Conservation (phyloP, 2,888 invertebrate genomes). For the Acronicta leporina region DNA sequence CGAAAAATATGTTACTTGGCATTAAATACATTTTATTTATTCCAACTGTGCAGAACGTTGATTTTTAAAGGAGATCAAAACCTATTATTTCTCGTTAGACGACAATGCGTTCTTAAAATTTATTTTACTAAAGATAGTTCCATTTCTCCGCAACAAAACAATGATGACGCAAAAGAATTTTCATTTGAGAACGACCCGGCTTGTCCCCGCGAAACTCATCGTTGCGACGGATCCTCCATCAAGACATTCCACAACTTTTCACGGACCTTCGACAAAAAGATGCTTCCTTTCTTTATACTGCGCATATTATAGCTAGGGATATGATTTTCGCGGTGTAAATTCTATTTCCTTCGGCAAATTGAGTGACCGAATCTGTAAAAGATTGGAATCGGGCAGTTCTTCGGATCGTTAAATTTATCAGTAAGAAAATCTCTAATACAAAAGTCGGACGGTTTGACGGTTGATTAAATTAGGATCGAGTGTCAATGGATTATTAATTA, state of each 20-base stretch:
- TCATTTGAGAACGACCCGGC: slow-evolving; percentile 77
- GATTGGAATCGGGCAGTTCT: slow-evolving; percentile 47
- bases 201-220: slow-evolving; percentile 69
- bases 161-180: slow-evolving; percentile 83
- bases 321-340: slow-evolving; percentile 56
- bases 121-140: slow-evolving; percentile 62
- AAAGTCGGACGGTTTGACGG: slow-evolving; percentile 13
- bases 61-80: slow-evolving; percentile 35
- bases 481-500: slow-evolving; percentile 26
- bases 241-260: slow-evolving; percentile 83
- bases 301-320: slow-evolving; percentile 54
- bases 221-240: slow-evolving; percentile 67
- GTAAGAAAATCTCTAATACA: slow-evolving; percentile 36
- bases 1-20: too few species aligned
- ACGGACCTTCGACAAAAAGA: slow-evolving; percentile 74
- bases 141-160: slow-evolving; percentile 72
- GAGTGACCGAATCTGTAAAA: slow-evolving; percentile 50
- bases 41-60: slow-evolving; percentile 12
- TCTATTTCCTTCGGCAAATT: slow-evolving; percentile 57
- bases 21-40: too few species aligned
- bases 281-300: slow-evolving; percentile 61
- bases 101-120: slow-evolving; percentile 55
- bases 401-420: slow-evolving; percentile 45
- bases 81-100: slow-evolving; percentile 41
- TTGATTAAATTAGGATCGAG: slow-evolving; percentile 5